A percentile compares a stretch with the other conserved stretches of the same genome.
These are phyloP conservation scores for Abscondita cerata DNA, from an alignment of 2,888 invertebrate genomes.

Conservation along the genomic window DNA sequence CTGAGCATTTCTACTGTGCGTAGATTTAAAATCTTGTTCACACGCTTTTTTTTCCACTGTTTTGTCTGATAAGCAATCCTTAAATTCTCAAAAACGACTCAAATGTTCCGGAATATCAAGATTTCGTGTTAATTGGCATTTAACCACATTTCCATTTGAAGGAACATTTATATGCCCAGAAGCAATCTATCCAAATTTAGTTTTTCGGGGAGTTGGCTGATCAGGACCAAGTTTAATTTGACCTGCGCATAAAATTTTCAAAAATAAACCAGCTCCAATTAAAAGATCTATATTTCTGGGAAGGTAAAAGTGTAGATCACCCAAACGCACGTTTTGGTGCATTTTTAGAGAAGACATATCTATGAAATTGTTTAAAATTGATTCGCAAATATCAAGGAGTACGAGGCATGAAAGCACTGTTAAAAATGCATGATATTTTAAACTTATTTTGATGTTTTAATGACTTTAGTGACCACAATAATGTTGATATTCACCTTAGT, in stretches of 20 bases:
- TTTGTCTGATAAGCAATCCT: not conserved
- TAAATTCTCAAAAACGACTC: not conserved
- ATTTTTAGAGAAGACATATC: not conserved
- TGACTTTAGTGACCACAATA: not conserved
- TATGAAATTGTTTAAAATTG: not conserved
- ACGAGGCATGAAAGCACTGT: no score
- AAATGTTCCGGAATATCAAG: not conserved
- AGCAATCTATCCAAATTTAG: not conserved
- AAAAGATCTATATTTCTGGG: not conserved
- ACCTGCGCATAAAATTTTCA: not conserved
- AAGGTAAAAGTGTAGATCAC: not conserved
- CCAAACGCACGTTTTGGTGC: not conserved
- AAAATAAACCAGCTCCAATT: not conserved
- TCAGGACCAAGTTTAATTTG: not conserved
- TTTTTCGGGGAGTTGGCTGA: no score
- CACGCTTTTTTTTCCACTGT: not conserved
- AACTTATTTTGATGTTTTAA: not conserved
- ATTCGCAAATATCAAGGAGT: not conserved
- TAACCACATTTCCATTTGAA: no score
- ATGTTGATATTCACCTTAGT: not conserved
- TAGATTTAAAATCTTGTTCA: not conserved
- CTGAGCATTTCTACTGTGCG: not conserved
- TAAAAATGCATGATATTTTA: no score
- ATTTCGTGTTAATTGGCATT: not conserved
- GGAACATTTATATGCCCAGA: not conserved